These are phyloP conservation scores for Pseudorhombus dupliciocellatus DNA, from an alignment of 2,113 vertebrate species.

Conservation along the genomic window DNA sequence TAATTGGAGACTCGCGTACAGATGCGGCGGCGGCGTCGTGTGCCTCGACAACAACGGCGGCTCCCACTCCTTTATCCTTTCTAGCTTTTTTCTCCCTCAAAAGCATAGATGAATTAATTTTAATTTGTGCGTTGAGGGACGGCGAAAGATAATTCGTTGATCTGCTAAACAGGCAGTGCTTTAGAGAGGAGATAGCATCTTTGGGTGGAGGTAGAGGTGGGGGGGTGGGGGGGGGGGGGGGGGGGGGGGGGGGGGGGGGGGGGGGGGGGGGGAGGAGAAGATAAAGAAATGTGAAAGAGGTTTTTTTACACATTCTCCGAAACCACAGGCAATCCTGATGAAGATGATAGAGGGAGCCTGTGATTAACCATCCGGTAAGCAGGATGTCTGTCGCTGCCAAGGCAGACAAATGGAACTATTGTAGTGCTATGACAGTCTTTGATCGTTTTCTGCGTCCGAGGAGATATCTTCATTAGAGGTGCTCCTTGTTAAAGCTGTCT, in stretches of 20 bases:
- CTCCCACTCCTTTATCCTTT: slow-evolving; percentile 19
- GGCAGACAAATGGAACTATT: slow-evolving; percentile 78
- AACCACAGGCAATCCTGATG: slow-evolving; percentile 71
- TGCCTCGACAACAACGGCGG: slow-evolving; percentile 26
- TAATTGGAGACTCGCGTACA: slow-evolving; percentile 45
- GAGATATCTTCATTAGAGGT: slow-evolving; percentile 70
- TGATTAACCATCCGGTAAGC: slow-evolving; percentile 77
- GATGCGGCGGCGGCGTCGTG: slow-evolving; percentile 47
- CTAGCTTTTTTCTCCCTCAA: slow-evolving; percentile 8
- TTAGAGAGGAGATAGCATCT: slow-evolving; percentile 71
- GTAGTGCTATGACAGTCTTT: slow-evolving; percentile 70
- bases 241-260: slow-evolving; percentile 48
- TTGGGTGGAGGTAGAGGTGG: background rate
- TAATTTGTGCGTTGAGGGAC: slow-evolving; percentile 58
- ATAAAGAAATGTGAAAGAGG: slow-evolving; percentile 72
- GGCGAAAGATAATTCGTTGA: slow-evolving; percentile 58
- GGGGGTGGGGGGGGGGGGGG: background rate
- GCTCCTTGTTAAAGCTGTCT: slow-evolving; percentile 65
- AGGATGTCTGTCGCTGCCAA: slow-evolving; percentile 63
- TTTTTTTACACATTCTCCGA: slow-evolving; percentile 70
- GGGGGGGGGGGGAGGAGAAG: slow-evolving; percentile 50
- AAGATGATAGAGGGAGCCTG: slow-evolving; percentile 72
- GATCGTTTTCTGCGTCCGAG: slow-evolving; percentile 62
- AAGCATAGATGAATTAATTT: slow-evolving; percentile 61
- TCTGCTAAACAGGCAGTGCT: slow-evolving; percentile 65